Conservation (phyloP, 2,797 vertebrate genomes). For the Falco biarmicus region DNA sequence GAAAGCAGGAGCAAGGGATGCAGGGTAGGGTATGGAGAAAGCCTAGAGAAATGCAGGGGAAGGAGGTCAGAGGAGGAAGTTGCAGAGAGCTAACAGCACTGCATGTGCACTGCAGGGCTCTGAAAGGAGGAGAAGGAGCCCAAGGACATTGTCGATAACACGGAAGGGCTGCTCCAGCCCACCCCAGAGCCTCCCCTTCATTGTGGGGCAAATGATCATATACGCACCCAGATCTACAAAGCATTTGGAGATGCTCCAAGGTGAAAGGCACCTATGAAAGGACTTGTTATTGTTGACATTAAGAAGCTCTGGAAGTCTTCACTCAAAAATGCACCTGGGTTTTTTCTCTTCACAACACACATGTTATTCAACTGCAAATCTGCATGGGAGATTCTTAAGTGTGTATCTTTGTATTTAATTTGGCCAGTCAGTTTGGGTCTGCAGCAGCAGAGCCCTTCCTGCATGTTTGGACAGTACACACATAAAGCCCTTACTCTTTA, state of each 20-base stretch:
- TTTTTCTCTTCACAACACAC: neutral
- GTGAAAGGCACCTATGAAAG: constrained; percentile 1
- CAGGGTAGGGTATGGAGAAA: neutral
- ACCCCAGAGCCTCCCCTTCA: neutral
- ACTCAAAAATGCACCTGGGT: neutral
- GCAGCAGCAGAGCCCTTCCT: neutral
- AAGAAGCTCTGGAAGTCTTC: constrained; percentile 23
- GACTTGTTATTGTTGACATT: neutral
- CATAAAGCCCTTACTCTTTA: neutral
- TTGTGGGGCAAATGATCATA: neutral
- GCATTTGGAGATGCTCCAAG: neutral
- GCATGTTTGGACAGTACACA: neutral
- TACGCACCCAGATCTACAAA: neutral
- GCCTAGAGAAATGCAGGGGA: neutral
- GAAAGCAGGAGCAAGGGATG: neutral
- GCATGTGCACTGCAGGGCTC: neutral
- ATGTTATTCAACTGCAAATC: neutral
- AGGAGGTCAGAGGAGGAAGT: neutral
- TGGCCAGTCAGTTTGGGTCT: neutral
- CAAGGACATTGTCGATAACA: neutral
- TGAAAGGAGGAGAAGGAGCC: neutral
- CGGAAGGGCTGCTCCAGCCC: neutral
- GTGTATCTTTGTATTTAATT: neutral
- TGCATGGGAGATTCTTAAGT: neutral
- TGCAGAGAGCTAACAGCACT: neutral